These are phyloP conservation scores for Archilochus colubris DNA, from an alignment of 2,113 vertebrate genomes.

Conservation along the genomic window DNA sequence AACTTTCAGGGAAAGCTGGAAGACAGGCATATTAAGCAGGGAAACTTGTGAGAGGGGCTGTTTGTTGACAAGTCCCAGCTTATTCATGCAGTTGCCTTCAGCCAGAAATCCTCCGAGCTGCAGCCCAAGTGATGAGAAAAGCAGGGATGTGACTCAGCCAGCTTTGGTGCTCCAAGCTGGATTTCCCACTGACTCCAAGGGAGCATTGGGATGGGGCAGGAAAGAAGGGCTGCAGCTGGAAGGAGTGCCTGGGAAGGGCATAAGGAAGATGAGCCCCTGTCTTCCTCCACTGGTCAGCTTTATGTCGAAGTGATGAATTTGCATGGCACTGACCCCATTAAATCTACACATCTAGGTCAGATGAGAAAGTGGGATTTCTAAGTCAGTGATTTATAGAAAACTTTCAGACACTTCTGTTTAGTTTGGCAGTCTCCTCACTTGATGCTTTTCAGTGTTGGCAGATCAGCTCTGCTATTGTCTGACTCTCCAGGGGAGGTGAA, in stretches of 20 bases:
- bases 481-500: not conserved
- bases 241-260: not conserved
- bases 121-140: not conserved
- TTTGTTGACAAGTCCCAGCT: constrained; percentile 30
- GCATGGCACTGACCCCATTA: not conserved
- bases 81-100: not conserved
- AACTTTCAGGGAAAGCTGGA: not conserved
- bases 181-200: not conserved
- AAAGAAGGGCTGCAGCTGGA: not conserved
- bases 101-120: constrained; percentile 17
- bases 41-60: not conserved
- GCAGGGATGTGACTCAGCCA: not conserved
- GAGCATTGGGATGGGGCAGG: not conserved
- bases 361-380: constrained; percentile 11
- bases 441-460: constrained; percentile 50
- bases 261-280: not conserved
- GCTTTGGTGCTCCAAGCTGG: not conserved
- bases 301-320: fast-evolving
- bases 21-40: not conserved
- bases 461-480: not conserved
- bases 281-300: not conserved
- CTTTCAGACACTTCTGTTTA: constrained; percentile 36
- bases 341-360: constrained; percentile 11
- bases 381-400: constrained; percentile 21
- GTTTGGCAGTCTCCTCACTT: constrained; percentile 45